Percentiles rank a stretch among this genome's conserved stretches.
These are phyloP conservation scores for Mustela lutreola DNA, from an alignment of 2,113 vertebrate genomes.

Conservation along the genomic window DNA sequence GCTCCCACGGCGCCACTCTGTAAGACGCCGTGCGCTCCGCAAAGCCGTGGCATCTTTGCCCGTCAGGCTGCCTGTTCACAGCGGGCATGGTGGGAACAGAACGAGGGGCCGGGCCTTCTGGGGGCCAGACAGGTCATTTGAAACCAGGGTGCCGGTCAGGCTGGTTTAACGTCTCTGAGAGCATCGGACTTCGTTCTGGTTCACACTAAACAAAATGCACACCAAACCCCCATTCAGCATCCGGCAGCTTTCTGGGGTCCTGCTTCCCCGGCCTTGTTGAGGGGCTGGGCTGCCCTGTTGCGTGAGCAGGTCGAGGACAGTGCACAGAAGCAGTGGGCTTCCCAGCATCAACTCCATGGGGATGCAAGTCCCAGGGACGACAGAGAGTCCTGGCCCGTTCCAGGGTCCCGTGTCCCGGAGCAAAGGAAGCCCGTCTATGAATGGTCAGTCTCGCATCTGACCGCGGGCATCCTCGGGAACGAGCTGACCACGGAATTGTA, in stretches of 20 bases:
- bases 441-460: rapidly evolving
- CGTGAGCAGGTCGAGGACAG: rapidly evolving
- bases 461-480: rapidly evolving
- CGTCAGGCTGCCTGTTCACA: rapidly evolving
- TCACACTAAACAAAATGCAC: neutral
- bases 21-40: rapidly evolving
- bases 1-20: rapidly evolving
- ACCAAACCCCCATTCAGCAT: neutral
- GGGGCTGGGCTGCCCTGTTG: neutral
- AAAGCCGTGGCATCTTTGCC: rapidly evolving
- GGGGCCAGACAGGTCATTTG: neutral
- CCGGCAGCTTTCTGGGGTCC: neutral
- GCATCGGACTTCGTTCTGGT: rapidly evolving
- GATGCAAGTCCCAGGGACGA: neutral
- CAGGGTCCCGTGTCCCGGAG: neutral
- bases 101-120: rapidly evolving
- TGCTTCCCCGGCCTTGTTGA: neutral
- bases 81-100: rapidly evolving
- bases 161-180: rapidly evolving
- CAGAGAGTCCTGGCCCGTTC: neutral
- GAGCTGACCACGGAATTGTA: neutral
- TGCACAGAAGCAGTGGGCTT: rapidly evolving
- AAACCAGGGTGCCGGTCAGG: no score
- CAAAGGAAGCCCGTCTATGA: rapidly evolving
- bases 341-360: rapidly evolving